Percentiles rank a stretch among this genome's conserved stretches.
These are phyloP conservation scores for Scartelaos histophorus DNA, from an alignment of 2,113 vertebrate species.

Conservation along the genomic window DNA sequence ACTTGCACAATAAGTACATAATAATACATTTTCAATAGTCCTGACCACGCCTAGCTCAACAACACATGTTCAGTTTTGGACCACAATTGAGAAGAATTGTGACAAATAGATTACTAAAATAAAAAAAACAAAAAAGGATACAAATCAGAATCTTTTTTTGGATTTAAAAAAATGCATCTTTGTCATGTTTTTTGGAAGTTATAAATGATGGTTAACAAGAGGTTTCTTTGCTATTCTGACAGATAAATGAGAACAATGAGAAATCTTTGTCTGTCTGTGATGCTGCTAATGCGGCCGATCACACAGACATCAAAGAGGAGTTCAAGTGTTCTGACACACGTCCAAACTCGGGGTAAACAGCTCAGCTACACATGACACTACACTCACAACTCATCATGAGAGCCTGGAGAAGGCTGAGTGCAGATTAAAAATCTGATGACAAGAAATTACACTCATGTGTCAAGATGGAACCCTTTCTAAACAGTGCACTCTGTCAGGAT, in stretches of 20 bases:
- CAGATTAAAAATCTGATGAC: neutral
- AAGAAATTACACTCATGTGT: neutral
- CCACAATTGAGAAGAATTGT: no score
- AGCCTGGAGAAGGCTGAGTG: neutral
- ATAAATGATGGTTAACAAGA: neutral
- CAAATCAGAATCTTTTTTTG: no score
- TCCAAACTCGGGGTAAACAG: constrained; percentile 22
- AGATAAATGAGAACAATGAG: constrained; percentile 29
- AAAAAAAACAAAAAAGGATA: no score
- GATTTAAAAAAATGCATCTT: no score
- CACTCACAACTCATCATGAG: neutral
- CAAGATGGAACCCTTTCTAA: neutral
- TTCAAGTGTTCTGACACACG: constrained; percentile 14
- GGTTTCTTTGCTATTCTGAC: neutral
- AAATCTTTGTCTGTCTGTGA: constrained; percentile 17
- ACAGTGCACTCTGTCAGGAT: neutral
- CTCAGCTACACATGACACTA: constrained; percentile 3
- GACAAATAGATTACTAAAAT: no score
- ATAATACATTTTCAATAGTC: no score
- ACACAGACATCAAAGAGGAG: constrained; percentile 35
- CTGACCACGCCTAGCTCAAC: no score
- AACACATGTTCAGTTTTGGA: no score
- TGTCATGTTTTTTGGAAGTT: no score
- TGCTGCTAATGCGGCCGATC: constrained; percentile 11
- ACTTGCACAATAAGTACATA: no score